Conservation (phyloP, 2,113 vertebrate species). For the Proterorhinus semilunaris region DNA sequence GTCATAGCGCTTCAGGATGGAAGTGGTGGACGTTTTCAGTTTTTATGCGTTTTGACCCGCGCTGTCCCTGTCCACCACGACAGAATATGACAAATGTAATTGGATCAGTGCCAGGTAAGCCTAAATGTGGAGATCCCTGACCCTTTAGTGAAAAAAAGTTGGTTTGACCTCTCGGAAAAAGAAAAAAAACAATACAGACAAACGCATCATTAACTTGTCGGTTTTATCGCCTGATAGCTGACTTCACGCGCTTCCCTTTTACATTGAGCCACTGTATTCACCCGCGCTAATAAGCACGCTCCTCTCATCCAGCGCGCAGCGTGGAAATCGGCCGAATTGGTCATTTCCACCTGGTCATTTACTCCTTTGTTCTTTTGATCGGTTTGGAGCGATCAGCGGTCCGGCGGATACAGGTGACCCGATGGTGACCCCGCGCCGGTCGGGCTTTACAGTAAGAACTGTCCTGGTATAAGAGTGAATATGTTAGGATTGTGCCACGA, state of each 20-base stretch:
- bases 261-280: slow-evolving; percentile 29
- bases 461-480: neutral
- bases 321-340: slow-evolving; percentile 28
- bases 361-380: slow-evolving; percentile 33
- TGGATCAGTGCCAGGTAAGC: no score
- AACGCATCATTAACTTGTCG: neutral
- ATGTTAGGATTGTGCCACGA: neutral
- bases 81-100: no score
- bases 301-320: slow-evolving; percentile 17
- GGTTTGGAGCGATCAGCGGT: slow-evolving; percentile 22
- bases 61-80: no score
- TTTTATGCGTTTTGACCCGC: no score
- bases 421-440: neutral
- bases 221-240: neutral
- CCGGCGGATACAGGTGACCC: slow-evolving; percentile 31
- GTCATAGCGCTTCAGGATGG: no score
- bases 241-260: neutral
- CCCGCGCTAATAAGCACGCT: neutral
- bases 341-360: slow-evolving; percentile 43
- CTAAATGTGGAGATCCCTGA: no score
- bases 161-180: no score
- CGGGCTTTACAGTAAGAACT: neutral
- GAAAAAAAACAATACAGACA: no score
- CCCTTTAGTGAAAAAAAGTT: no score
- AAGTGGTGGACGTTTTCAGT: no score